Base-by-base conservation (phyloP, 64 coral and sea anemone genomes). In the Orbicella faveolata region DNA sequence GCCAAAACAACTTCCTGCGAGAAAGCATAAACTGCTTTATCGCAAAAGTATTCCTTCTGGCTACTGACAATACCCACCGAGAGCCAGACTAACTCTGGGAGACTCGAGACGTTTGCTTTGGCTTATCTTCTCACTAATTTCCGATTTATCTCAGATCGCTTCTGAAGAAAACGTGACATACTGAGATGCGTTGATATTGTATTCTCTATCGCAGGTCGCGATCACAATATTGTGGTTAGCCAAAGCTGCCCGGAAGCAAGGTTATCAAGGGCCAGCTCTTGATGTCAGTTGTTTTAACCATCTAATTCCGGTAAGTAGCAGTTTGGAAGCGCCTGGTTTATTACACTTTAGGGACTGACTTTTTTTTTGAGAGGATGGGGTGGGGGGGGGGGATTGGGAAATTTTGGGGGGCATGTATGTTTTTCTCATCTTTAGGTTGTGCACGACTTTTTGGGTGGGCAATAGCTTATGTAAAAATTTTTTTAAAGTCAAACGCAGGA, bases 211-310 rank as follows among this genome's bases (percentile, higher is more conserved):
- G 5, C 44, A 85, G 82, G 82, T 85, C 13, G 65, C 82, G 23
- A 85, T 85, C 9, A 85, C 82, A 52, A 73, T 85, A 21, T 23
- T 85, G 20, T 85, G 82, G 82, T 85, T 85, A 85, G 63, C 82
- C 65, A 85, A 73, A 85, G 64, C 82, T 17, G 64, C 65, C 20
- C 35, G 41, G 11, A 85, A 85, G 23, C 82, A 23, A 52, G 82
- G 82, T 85, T 85, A 85, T 21, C 82, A 85, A 52, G 82, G 82
- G 15, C 82, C 82, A 51, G 1, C 39, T 37, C 82, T 85, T 65
- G 82, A 85, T 18, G 67, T 30, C 64, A 72, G 82, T 20, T 85
- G 82, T 52, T 85, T 85, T 85, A 10, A 72, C 72, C 82, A 85
- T 73, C 44, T 85, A 72, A 20, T 85, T 85, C 82, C 82, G 41